These are phyloP conservation scores for Coccyzus lansbergi DNA, from an alignment of 2,797 vertebrate species.

Conservation along the genomic window DNA sequence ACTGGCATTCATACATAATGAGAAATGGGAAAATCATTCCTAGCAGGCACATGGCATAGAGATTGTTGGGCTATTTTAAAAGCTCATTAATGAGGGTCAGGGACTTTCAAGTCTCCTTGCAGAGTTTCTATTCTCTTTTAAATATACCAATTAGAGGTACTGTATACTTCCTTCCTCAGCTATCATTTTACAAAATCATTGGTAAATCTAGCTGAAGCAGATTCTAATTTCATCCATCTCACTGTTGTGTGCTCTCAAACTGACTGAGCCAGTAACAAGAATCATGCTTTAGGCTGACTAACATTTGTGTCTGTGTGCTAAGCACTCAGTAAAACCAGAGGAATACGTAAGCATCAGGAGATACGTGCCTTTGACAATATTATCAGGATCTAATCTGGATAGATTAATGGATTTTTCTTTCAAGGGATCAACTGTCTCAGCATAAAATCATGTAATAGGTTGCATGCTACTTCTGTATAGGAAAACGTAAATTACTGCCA, in stretches of 20 bases:
- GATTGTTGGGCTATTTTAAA: constrained; percentile 25
- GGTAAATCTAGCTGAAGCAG: background rate
- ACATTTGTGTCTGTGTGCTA: background rate
- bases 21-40: constrained; percentile 30
- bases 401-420: background rate
- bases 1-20: constrained; percentile 27
- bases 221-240: background rate
- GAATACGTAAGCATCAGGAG: background rate
- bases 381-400: background rate
- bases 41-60: background rate
- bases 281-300: background rate
- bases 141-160: background rate
- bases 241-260: background rate
- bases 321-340: background rate
- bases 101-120: background rate
- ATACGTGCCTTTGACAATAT: background rate
- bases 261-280: background rate
- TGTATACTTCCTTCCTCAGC: background rate
- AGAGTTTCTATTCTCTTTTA: background rate
- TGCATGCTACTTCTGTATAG: background rate
- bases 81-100: background rate
- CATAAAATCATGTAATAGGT: background rate
- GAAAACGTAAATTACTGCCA: background rate
- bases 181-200: background rate
- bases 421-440: background rate